phyloP scores from a whole-genome alignment of 2,113 vertebrate species.

The Ameiurus melas region DNA sequence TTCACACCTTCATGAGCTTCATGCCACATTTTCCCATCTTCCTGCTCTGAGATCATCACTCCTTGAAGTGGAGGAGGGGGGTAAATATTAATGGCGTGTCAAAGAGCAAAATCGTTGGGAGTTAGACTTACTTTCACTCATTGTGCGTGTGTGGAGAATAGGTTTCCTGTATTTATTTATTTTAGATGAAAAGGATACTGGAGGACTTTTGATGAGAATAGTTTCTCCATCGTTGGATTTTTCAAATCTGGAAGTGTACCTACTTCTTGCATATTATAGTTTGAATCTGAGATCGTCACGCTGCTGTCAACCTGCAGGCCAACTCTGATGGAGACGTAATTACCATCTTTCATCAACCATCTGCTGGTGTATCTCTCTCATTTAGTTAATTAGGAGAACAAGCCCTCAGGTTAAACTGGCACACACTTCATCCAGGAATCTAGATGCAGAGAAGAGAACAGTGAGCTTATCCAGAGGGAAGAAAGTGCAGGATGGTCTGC shows the following conservation, averaged over 20 bases:
- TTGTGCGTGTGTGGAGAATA: not conserved
- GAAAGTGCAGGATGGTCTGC: not conserved
- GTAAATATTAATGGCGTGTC: slow-evolving; percentile 31
- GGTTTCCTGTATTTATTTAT: not conserved
- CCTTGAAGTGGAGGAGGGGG: not conserved
- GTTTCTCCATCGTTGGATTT: not conserved
- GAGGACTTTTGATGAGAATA: not conserved
- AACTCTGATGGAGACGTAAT: slow-evolving; percentile 32
- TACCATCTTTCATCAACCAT: slow-evolving; percentile 47
- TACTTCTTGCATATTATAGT: not conserved
- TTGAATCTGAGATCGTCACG: not conserved
- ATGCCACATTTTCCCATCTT: not conserved
- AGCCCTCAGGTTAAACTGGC: slow-evolving; percentile 26
- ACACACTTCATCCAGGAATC: not conserved
- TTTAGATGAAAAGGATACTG: not conserved
- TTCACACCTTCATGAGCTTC: not conserved
- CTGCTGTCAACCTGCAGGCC: slow-evolving; percentile 39
- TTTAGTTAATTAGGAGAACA: slow-evolving; percentile 43
- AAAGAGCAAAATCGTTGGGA: not conserved
- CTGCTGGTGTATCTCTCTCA: slow-evolving; percentile 29
- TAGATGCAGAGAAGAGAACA: not conserved
- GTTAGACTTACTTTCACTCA: not conserved
- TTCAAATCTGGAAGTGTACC: not conserved
- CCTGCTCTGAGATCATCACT: not conserved
- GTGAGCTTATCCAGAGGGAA: not conserved